A percentile compares a stretch with the other conserved stretches of the same genome.
phyloP scores from a whole-genome alignment of 2,888 invertebrate genomes.

The Eupeodes luniger region DNA sequence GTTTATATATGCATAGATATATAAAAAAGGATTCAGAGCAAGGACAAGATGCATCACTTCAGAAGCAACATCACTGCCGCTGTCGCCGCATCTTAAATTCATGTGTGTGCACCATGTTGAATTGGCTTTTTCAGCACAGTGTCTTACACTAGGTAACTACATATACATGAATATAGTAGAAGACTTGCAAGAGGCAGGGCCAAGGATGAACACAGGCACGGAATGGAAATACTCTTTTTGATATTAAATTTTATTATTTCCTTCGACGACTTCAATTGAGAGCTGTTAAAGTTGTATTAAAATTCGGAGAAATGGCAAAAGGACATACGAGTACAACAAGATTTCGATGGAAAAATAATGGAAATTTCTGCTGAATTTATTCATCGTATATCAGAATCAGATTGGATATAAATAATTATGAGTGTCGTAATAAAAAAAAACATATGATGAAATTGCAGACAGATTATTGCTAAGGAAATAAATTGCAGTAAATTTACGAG shows the following conservation, averaged over 20 bases:
- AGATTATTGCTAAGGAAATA: no score
- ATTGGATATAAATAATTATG: slow-evolving; percentile 3
- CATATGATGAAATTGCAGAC: no score
- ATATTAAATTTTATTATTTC: slow-evolving; percentile 62
- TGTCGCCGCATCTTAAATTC: slow-evolving; percentile 43
- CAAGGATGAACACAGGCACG: slow-evolving; percentile 20
- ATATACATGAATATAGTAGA: no score
- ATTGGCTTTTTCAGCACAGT: slow-evolving; percentile 50
- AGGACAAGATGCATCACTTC: slow-evolving; percentile 52
- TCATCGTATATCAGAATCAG: slow-evolving; percentile 26
- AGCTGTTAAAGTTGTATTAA: slow-evolving; percentile 25
- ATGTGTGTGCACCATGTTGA: slow-evolving; percentile 60
- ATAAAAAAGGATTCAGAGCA: slow-evolving; percentile 39
- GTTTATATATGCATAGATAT: no score
- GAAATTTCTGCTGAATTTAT: slow-evolving; percentile 35
- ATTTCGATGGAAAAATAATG: slow-evolving; percentile 28
- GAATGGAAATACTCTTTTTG: not conserved
- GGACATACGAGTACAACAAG: slow-evolving; percentile 49
- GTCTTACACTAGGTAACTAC: not conserved
- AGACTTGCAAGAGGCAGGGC: not conserved
- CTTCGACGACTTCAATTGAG: slow-evolving; percentile 19
- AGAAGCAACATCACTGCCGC: slow-evolving; percentile 1
- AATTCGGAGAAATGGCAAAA: not conserved
- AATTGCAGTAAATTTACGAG: no score
- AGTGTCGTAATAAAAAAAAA: no score